Conservation (phyloP, 2,113 vertebrate genomes). For the Megaceryle maxima region DNA sequence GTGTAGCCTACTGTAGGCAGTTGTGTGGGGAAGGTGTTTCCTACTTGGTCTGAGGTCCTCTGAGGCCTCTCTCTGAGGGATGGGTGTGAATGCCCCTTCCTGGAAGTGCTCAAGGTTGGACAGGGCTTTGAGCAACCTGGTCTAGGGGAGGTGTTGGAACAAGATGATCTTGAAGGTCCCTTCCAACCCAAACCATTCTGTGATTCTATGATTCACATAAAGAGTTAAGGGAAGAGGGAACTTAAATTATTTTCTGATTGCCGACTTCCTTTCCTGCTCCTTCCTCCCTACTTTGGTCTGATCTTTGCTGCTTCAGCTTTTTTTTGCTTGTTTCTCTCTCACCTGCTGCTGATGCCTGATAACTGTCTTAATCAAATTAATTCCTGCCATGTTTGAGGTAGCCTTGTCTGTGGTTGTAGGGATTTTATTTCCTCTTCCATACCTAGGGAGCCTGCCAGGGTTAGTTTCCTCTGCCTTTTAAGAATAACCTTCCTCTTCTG, state of each 20-base stretch:
- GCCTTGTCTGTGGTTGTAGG: not conserved
- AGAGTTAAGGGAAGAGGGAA: not conserved
- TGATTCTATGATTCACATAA: not conserved
- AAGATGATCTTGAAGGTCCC: not conserved
- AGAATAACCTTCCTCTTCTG: not conserved
- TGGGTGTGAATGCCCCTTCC: not conserved
- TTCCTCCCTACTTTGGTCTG: not conserved
- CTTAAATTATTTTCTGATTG: not conserved
- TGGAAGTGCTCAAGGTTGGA: not conserved
- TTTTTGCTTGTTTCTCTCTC: not conserved
- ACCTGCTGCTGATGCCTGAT: not conserved
- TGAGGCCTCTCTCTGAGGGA: not conserved
- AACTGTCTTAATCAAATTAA: not conserved
- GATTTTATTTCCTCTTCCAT: not conserved
- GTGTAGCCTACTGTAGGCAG: not conserved
- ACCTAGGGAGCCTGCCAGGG: not conserved
- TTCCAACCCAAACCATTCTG: no score
- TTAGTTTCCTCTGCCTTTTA: not conserved
- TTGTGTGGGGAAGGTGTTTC: not conserved
- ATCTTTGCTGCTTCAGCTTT: not conserved
- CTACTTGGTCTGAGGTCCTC: not conserved
- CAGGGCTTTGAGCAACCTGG: not conserved
- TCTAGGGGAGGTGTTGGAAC: not conserved
- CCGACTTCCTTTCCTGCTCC: not conserved
- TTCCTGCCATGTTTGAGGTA: not conserved